Evolutionary conservation across 2,797 vertebrate species (phyloP).

Genomic region (Sternotherus odoratus): DNA sequence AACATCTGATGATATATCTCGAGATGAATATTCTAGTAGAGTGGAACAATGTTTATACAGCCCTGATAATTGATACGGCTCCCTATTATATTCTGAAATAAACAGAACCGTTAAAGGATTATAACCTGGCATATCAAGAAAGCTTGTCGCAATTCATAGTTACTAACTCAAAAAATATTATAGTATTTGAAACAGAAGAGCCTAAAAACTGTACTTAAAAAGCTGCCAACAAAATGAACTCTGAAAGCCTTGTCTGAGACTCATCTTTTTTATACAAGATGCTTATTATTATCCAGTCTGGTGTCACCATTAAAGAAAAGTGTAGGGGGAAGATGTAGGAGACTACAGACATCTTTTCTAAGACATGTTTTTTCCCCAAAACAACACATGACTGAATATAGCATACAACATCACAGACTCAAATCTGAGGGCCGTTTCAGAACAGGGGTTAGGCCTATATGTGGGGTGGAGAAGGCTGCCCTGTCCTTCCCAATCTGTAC

Average conservation of each 20-base stretch:
- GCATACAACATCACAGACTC: background rate
- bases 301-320: conserved; percentile 57
- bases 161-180: conserved; percentile 61
- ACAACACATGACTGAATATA: background rate
- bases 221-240: conserved; percentile 67
- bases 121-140: conserved; percentile 69
- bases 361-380: background rate
- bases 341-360: conserved; percentile 7
- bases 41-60: conserved; percentile 64
- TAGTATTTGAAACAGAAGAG: conserved; percentile 54
- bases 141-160: conserved; percentile 64
- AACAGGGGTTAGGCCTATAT: background rate
- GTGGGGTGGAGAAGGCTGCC: background rate
- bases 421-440: background rate
- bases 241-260: conserved; percentile 66
- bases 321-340: conserved; percentile 28
- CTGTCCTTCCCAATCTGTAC: background rate
- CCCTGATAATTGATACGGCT: conserved; percentile 73
- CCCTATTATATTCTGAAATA: conserved; percentile 71
- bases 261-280: conserved; percentile 24
- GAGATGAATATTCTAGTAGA: conserved; percentile 70
- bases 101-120: conserved; percentile 71
- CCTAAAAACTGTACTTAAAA: conserved; percentile 61
- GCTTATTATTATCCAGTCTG: conserved; percentile 67
- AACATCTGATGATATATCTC: conserved; percentile 69